Base-by-base conservation (phyloP, 1,140 invertebrate genomes). In the Lucilia cuprina region DNA sequence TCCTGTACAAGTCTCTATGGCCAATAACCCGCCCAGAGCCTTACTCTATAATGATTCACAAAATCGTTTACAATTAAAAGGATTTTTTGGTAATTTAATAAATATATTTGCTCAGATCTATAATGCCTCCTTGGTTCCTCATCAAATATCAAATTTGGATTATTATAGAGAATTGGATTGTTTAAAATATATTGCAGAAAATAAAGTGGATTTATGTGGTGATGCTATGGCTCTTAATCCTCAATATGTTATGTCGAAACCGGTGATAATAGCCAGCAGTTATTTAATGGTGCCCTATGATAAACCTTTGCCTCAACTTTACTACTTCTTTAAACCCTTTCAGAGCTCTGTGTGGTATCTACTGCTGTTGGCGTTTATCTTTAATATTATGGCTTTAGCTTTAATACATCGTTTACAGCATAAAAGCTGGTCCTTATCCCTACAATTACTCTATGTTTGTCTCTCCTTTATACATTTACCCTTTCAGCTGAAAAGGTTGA, bases 91-190 rank as follows among this genome's bases (percentile, higher is more conserved):
- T 19, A 50, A 17, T 7, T 21, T 50, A 10, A 12, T 80, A 14
- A 5, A 49, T 17, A 9, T 80, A 12, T 80, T 80, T 49, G 77
- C 47, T 12, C 10, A 80, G 4, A 10, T 49, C 5, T 80, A 80
- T 7, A 80, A 80, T 80, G 77, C 41, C 19, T 21, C 77, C 1
- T 19, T 80, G n/a, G 41, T 21, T 3, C 25, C 10, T 0, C 12
- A 19, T n/a, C 47, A 17, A 9, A 21, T 49, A 4, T 25, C 77
- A 12, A 4, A 80, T 34, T 49, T 49, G n/a, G n/a, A 80, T 5
- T 25, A 49, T 9, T 49, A 80, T 21, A 80, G 19, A 13, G 77
- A 80, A 25, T n/a, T 80, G 77, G 77, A 80, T 2, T 80, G 77
- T 21, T 17, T 80, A 13, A 10, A 49, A 19, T 50, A 50, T 25